Base-by-base conservation (phyloP, 2,113 vertebrate species). In the Sprattus sprattus region DNA sequence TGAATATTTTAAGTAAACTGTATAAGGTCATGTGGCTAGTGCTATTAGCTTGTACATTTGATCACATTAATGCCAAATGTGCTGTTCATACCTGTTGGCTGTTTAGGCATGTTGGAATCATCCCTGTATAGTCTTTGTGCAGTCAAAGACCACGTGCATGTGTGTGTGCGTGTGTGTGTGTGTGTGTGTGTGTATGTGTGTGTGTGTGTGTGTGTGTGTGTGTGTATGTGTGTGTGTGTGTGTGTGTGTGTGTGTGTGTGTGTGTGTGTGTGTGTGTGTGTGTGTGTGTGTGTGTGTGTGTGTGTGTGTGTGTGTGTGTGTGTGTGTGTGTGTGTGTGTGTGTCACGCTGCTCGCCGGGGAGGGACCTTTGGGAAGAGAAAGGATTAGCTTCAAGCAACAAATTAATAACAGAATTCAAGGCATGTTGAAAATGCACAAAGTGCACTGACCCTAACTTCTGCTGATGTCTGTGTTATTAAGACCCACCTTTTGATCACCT, bases 331-430 rank as follows among this genome's bases (percentile, higher is more conserved):
- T n/a, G n/a, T n/a, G n/a, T n/a, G n/a, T n/a, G n/a, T n/a, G n/a
- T 78, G 71, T 15, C 15, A 32, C 39, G 28, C 28, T 18, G 71
- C 10, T 78, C 39, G 44, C 10, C 4, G 18, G 25, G 71, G 71
- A 78, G 71, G 71, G 3, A 78, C 28, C 71, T 32, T 39, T 78
- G 71, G 71, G 71, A 13, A 32, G 10, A 78, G 28, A 78, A 78
- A 78, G 10, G 28, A 78, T 78, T 78, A 78, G 71, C 71, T 78
- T 78, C 10, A 39, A 78, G 71, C 71, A 78, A 78, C 71, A 78
- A 32, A 78, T 78, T 78, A 78, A 44, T 15, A 16, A 39, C 11
- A 15, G 28, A 78, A 78, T 32, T 39, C 71, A 39, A 32, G 28
- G 71, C 13, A 39, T 39, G 71, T 15, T 78, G 71, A 78, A 15